Percentiles rank a stretch among this genome's conserved stretches.
phyloP scores from a whole-genome alignment of 2,888 invertebrate species.

The Orthonevra nobilis region DNA sequence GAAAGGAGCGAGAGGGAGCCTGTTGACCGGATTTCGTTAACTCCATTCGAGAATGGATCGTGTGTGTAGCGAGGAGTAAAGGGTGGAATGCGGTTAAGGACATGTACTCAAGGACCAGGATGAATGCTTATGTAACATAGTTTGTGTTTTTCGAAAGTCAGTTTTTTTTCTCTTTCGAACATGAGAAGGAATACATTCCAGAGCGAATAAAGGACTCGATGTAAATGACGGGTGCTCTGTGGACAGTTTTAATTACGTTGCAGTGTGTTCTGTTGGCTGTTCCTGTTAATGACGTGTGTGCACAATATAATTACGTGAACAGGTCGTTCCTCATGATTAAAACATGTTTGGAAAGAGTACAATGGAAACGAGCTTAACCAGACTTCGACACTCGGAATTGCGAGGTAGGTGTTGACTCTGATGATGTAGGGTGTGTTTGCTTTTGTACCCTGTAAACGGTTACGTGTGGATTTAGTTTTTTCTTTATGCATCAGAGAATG shows the following conservation, averaged over 20 bases:
- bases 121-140: slow-evolving; percentile 5
- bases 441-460: too few relatives aligned
- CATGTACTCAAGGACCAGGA: slow-evolving; percentile 3
- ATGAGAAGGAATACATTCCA: too few relatives aligned
- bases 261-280: slow-evolving; percentile 1
- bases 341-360: slow-evolving; percentile 17
- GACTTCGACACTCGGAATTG: slow-evolving; percentile 17
- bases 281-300: slow-evolving; percentile 48
- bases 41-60: slow-evolving; percentile 35
- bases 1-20: slow-evolving; percentile 63
- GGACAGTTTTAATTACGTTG: slow-evolving; percentile 26
- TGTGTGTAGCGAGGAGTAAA: neutral
- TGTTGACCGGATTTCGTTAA: slow-evolving; percentile 68
- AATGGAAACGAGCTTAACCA: slow-evolving; percentile 7
- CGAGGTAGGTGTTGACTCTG: neutral
- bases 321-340: slow-evolving; percentile 43
- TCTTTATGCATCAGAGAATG: too few relatives aligned
- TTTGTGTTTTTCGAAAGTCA: slow-evolving; percentile 9
- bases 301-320: slow-evolving; percentile 45
- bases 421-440: too few relatives aligned
- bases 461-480: too few relatives aligned
- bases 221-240: neutral
- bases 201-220: too few relatives aligned
- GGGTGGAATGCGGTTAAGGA: slow-evolving; percentile 8
- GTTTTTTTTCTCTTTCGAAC: too few relatives aligned